These are phyloP conservation scores for Emydocephalus ijimae DNA, from an alignment of 2,113 vertebrate species.

Conservation along the genomic window DNA sequence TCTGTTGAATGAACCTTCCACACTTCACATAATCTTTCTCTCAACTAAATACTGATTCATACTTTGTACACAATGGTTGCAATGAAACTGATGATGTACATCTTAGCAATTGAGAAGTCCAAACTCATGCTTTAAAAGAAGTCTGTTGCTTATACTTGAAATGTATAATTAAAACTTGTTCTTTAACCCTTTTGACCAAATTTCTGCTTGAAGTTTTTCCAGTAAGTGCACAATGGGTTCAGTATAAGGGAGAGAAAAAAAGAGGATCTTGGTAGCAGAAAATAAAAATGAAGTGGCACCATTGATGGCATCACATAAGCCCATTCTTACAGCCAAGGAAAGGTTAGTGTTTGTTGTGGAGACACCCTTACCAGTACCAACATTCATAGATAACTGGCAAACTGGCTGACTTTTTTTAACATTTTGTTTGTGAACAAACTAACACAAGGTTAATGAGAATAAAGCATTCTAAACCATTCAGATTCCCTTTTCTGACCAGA, in stretches of 20 bases:
- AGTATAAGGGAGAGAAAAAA: not conserved
- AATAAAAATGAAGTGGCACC: not conserved
- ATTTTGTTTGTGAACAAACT: not conserved
- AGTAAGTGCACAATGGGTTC: not conserved
- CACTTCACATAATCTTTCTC: not conserved
- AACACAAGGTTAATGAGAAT: not conserved
- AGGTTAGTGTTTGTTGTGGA: not conserved
- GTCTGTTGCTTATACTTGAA: not conserved
- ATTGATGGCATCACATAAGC: not conserved
- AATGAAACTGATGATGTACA: not conserved
- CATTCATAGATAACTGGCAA: not conserved
- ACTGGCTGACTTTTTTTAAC: not conserved
- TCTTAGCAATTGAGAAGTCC: not conserved
- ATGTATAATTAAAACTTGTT: not conserved
- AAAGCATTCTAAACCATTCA: not conserved
- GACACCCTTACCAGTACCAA: not conserved
- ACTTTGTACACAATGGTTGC: not conserved
- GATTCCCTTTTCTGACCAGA: not conserved
- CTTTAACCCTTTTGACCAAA: not conserved
- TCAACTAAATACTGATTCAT: constrained; percentile 14
- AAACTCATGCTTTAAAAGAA: not conserved
- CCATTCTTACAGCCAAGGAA: not conserved
- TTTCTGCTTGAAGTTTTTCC: not conserved
- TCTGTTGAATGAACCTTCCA: constrained; percentile 1
- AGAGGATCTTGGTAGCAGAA: not conserved